Evolutionary conservation across 2,797 vertebrate genomes (phyloP).

Genomic region (Sebastes vulpes): DNA sequence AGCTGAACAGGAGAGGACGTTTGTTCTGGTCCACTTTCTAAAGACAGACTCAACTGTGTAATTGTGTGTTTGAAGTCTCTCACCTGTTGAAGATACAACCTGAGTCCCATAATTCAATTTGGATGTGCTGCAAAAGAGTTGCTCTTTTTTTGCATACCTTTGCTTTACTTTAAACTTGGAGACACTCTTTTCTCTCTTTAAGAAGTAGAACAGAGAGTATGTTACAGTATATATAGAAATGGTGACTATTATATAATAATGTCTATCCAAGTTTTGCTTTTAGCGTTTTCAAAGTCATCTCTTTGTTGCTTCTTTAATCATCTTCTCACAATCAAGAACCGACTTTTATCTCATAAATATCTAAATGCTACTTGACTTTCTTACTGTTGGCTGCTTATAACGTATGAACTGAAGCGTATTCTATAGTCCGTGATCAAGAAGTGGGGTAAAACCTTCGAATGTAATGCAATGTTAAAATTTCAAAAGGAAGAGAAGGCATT

Average conservation of each 20-base stretch:
- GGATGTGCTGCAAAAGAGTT: background rate
- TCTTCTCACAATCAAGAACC: background rate
- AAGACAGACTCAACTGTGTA: slow-evolving; percentile 44
- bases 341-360: background rate
- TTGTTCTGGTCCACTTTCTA: slow-evolving; percentile 41
- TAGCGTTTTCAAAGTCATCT: background rate
- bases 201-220: slow-evolving; percentile 1
- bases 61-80: slow-evolving; percentile 51
- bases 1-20: slow-evolving; percentile 2
- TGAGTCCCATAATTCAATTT: slow-evolving; percentile 40
- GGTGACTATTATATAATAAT: background rate
- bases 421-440: background rate
- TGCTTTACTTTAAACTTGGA: slow-evolving; percentile 5
- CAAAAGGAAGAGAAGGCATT: background rate
- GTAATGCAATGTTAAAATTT: background rate
- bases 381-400: background rate
- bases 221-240: slow-evolving; percentile 5
- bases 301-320: background rate
- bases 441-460: background rate
- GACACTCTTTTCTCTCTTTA: background rate
- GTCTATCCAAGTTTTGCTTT: background rate
- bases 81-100: slow-evolving; percentile 42
- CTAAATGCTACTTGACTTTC: background rate
- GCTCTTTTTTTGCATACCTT: background rate
- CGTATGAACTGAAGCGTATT: background rate